A percentile compares a stretch with the other conserved stretches of the same genome.
Conservation (phyloP, 2,888 invertebrate genomes). For the Epicampocera succincta region DNA sequence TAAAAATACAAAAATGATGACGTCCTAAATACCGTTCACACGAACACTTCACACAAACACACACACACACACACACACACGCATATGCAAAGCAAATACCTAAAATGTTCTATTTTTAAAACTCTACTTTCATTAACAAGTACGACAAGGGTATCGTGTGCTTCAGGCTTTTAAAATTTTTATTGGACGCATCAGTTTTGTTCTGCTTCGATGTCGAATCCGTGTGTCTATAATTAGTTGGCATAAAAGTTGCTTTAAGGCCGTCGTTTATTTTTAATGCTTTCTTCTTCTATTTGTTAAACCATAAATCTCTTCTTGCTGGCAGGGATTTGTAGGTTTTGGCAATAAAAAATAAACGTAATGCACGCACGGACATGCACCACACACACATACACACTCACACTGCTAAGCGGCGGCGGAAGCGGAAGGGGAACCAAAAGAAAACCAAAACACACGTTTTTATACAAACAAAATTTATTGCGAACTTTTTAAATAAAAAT, state of each 20-base stretch:
- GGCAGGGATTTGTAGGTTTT: constrained; percentile 48
- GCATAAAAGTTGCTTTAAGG: constrained; percentile 14
- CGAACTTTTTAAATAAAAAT: constrained; percentile 36
- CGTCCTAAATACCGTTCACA: constrained; percentile 46
- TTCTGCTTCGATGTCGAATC: not conserved
- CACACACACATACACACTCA: not conserved
- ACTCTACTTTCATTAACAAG: not conserved
- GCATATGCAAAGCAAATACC: not conserved
- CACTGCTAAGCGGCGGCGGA: not conserved
- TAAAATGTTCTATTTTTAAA: not conserved
- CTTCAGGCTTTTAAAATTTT: constrained; percentile 6
- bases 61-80: not conserved
- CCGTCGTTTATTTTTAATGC: constrained; percentile 17
- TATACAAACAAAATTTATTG: constrained; percentile 28
- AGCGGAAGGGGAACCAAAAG: constrained; percentile 22
- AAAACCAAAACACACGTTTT: constrained; percentile 16
- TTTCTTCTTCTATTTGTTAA: constrained; percentile 46
- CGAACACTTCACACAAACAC: constrained; percentile 5
- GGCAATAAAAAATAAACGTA: constrained; percentile 22
- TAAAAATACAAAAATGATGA: constrained; percentile 50
- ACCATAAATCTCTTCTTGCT: constrained; percentile 57
- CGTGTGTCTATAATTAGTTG: constrained; percentile 51
- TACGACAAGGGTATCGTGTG: not conserved
- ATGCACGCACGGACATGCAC: not conserved
- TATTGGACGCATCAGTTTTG: constrained; percentile 22